These are phyloP conservation scores for Orgyia antiqua DNA, from an alignment of 2,888 invertebrate genomes.

Conservation along the genomic window DNA sequence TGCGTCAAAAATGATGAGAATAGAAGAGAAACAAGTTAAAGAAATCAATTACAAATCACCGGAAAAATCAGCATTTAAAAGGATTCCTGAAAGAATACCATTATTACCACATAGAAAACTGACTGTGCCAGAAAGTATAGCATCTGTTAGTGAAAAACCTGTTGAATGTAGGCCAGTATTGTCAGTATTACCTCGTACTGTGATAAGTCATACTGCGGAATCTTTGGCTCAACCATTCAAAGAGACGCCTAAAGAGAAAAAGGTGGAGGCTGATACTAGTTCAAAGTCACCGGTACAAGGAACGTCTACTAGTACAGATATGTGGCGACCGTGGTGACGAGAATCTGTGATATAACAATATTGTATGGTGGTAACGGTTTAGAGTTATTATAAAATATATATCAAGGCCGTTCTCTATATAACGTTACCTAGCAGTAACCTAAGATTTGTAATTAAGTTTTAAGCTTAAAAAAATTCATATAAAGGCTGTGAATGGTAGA, in stretches of 20 bases:
- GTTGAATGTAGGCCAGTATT: constrained; percentile 10
- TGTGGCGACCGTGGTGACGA: constrained; percentile 69
- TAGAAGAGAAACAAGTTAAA: constrained; percentile 39
- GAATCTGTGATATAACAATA: neutral
- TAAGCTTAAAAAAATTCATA: too few species aligned
- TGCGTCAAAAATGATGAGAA: constrained; percentile 44
- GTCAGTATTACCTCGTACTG: constrained; percentile 44
- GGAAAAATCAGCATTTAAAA: constrained; percentile 48
- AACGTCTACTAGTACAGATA: constrained; percentile 47
- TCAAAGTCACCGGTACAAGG: constrained; percentile 57
- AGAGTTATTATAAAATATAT: too few species aligned
- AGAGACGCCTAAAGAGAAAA: constrained; percentile 22
- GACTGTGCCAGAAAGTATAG: constrained; percentile 55
- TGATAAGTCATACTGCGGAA: constrained; percentile 67
- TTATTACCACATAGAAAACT: constrained; percentile 37
- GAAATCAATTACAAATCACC: constrained; percentile 26
- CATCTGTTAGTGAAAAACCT: constrained; percentile 37
- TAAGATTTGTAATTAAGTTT: too few species aligned
- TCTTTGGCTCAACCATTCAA: constrained; percentile 53
- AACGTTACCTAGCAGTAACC: too few species aligned
- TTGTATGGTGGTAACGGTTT: too few species aligned
- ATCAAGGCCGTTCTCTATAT: too few species aligned
- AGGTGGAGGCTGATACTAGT: constrained; percentile 44
- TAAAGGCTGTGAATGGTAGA: too few species aligned
- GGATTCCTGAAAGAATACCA: constrained; percentile 36